A percentile compares a stretch with the other conserved stretches of the same genome.
phyloP scores from a whole-genome alignment of 2,113 vertebrate genomes.

The Syngnathus floridae region DNA sequence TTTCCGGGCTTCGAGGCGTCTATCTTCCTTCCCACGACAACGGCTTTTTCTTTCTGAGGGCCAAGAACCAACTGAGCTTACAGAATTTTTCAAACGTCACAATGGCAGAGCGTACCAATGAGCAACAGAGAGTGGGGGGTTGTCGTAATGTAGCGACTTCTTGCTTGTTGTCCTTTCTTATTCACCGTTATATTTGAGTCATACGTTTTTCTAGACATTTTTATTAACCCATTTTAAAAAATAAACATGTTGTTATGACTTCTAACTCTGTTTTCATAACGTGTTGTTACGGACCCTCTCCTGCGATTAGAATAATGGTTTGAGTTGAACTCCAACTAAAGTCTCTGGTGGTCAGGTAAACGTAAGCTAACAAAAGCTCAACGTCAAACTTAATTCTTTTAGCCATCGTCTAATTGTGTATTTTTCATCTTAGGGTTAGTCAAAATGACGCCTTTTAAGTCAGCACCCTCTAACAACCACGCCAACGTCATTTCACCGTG shows the following conservation, averaged over 20 bases:
- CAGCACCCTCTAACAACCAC: too few species aligned
- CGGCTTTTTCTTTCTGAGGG: slow-evolving; percentile 52
- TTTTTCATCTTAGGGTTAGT: too few species aligned
- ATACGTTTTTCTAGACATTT: fast-evolving
- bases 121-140: not conserved
- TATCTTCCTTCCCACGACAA: slow-evolving; percentile 59
- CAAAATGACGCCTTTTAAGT: too few species aligned
- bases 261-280: not conserved
- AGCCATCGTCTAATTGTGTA: too few species aligned
- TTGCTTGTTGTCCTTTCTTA: too few species aligned
- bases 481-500: too few species aligned
- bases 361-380: slow-evolving; percentile 14
- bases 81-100: slow-evolving; percentile 69
- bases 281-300: fast-evolving
- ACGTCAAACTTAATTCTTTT: not conserved
- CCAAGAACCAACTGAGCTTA: slow-evolving; percentile 56
- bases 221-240: not conserved
- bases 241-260: not conserved
- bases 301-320: not conserved
- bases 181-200: not conserved
- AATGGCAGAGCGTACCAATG: slow-evolving; percentile 57
- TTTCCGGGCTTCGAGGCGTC: slow-evolving; percentile 17
- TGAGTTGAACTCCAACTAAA: slow-evolving; percentile 54
- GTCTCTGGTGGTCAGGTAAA: slow-evolving; percentile 45
- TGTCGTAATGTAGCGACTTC: not conserved